Percentiles rank a stretch among this genome's conserved stretches.
These are phyloP conservation scores for Byasa hedistus DNA, from an alignment of 2,888 invertebrate species.

Conservation along the genomic window DNA sequence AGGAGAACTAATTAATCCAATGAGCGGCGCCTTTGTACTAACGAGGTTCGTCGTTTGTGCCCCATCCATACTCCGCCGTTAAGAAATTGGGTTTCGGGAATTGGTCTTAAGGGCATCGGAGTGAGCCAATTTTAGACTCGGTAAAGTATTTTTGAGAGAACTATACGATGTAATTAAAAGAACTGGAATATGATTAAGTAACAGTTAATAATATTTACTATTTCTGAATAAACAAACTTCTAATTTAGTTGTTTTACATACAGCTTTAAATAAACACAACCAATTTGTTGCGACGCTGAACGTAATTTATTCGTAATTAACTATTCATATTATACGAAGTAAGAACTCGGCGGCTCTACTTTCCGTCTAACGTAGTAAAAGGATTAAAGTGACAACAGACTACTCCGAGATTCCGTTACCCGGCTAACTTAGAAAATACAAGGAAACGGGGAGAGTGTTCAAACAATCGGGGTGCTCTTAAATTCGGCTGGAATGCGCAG, in stretches of 20 bases:
- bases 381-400: too few relatives aligned
- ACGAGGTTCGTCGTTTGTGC: slow-evolving; percentile 70
- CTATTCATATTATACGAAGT: slow-evolving; percentile 59
- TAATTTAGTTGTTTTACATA: slow-evolving; percentile 3
- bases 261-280: slow-evolving; percentile 31
- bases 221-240: too few relatives aligned
- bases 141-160: slow-evolving; percentile 36
- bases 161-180: background rate
- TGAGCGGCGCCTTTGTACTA: slow-evolving; percentile 70
- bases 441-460: slow-evolving; percentile 56
- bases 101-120: slow-evolving; percentile 45
- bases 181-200: background rate
- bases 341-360: too few relatives aligned
- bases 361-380: slow-evolving; percentile 53
- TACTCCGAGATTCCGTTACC: slow-evolving; percentile 48
- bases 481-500: slow-evolving; percentile 40
- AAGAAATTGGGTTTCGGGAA: slow-evolving; percentile 62
- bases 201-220: too few relatives aligned
- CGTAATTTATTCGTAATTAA: slow-evolving; percentile 61
- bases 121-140: slow-evolving; percentile 26
- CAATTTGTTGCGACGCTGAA: slow-evolving; percentile 47
- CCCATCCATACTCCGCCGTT: slow-evolving; percentile 51
- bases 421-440: slow-evolving; percentile 61
- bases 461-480: slow-evolving; percentile 54
- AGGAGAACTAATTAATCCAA: slow-evolving; percentile 75